A percentile compares a stretch with the other conserved stretches of the same genome.
These are phyloP conservation scores for Dysmachus trigonus DNA, from an alignment of 2,888 invertebrate species.

Conservation along the genomic window DNA sequence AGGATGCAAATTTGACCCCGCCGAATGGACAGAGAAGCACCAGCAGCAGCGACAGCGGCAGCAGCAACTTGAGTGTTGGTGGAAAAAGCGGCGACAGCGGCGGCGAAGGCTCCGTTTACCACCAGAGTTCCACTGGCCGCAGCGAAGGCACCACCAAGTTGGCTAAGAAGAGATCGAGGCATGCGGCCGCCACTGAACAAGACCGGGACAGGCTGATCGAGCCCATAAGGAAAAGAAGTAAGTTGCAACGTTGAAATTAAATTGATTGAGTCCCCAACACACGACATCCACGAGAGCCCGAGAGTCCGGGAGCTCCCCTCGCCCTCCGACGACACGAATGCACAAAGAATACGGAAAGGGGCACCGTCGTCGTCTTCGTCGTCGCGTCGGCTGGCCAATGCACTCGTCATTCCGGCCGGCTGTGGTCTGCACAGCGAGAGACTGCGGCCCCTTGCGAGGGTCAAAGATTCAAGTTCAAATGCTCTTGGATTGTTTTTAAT, in stretches of 20 bases:
- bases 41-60: neutral
- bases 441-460: neutral
- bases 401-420: neutral
- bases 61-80: slow-evolving; percentile 13
- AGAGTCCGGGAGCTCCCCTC: too few species aligned
- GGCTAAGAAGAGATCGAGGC: slow-evolving; percentile 25
- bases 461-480: slow-evolving; percentile 34
- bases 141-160: neutral
- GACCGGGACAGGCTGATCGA: slow-evolving; percentile 22
- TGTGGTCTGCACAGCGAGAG: neutral
- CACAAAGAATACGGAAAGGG: neutral
- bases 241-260: slow-evolving; percentile 17
- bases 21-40: neutral
- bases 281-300: neutral
- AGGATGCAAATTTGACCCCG: neutral
- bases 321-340: neutral
- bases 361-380: too few species aligned
- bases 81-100: neutral
- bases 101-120: neutral
- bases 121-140: neutral
- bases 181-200: neutral
- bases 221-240: slow-evolving; percentile 6
- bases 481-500: neutral
- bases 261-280: slow-evolving; percentile 17
- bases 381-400: neutral